Conservation (phyloP, 2,888 invertebrate genomes). For the Priocnemis perturbator region DNA sequence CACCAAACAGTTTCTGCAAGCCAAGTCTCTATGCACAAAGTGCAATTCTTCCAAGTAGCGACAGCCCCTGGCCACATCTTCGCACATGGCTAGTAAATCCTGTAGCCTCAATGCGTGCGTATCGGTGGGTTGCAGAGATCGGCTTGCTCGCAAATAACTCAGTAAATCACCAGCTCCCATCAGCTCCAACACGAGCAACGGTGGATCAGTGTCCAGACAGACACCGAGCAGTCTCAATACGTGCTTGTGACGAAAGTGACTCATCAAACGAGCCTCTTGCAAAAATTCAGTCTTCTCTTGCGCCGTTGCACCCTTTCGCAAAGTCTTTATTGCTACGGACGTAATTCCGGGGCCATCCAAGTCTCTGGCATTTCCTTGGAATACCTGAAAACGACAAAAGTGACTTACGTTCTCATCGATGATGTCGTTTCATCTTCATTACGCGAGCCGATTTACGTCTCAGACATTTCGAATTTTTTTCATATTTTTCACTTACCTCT, state of each 20-base stretch:
- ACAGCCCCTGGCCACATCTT: conserved; percentile 97
- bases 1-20: conserved; percentile 96
- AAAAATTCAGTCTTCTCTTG: conserved; percentile 95
- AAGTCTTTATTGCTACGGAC: conserved; percentile 95
- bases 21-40: conserved; percentile 97
- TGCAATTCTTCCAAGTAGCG: conserved; percentile 97
- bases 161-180: conserved; percentile 98
- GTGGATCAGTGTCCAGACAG: conserved; percentile 94
- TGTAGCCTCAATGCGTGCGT: conserved; percentile 83
- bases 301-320: conserved; percentile 93
- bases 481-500: conserved; percentile 78
- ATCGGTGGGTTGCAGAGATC: conserved; percentile 81
- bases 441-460: neutral
- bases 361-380: conserved; percentile 90
- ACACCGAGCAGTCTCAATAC: conserved; percentile 95
- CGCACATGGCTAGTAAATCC: conserved; percentile 94
- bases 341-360: conserved; percentile 79
- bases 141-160: conserved; percentile 89
- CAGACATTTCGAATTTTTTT: neutral
- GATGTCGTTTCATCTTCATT: neutral
- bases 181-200: conserved; percentile 95
- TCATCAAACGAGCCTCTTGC: conserved; percentile 98
- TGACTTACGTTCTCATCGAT: neutral
- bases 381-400: conserved; percentile 76
- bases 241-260: conserved; percentile 97